Evolutionary conservation across 2,797 vertebrate genomes (phyloP).

Genomic region (Fistularia commersonii): DNA sequence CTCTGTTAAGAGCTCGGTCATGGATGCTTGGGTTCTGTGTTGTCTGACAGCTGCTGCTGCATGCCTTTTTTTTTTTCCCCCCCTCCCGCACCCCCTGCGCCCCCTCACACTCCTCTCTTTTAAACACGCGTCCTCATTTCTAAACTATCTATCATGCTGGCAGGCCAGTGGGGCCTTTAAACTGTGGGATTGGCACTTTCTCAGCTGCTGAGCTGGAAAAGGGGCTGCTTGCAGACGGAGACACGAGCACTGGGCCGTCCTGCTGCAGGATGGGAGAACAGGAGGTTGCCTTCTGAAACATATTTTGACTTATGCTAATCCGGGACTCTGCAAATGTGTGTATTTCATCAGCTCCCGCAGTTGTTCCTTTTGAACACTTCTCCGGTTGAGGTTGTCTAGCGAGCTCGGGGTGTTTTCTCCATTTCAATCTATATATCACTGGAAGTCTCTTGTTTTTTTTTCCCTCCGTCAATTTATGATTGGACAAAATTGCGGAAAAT

Average conservation of each 20-base stretch:
- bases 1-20: conserved; percentile 47
- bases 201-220: conserved; percentile 89
- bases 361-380: no score
- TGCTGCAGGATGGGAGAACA: conserved; percentile 51
- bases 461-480: no score
- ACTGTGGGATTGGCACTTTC: conserved; percentile 90
- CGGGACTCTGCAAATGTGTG: conserved; percentile 7
- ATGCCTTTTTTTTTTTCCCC: conserved; percentile 49
- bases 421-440: no score
- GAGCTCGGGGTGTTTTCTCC: no score
- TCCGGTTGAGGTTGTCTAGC: no score
- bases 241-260: conserved; percentile 58
- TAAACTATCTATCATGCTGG: conserved; percentile 89
- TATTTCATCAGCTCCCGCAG: no score
- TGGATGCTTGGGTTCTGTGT: conserved; percentile 62
- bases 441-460: no score
- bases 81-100: conserved; percentile 20
- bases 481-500: no score
- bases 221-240: conserved; percentile 72
- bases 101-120: conserved; percentile 50
- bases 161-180: conserved; percentile 80
- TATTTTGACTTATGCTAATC: conserved; percentile 58
- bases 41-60: conserved; percentile 69
- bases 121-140: conserved; percentile 83
- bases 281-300: conserved; percentile 55